phyloP scores from a whole-genome alignment of 1,140 invertebrate genomes.

The Nomia melanderi region DNA sequence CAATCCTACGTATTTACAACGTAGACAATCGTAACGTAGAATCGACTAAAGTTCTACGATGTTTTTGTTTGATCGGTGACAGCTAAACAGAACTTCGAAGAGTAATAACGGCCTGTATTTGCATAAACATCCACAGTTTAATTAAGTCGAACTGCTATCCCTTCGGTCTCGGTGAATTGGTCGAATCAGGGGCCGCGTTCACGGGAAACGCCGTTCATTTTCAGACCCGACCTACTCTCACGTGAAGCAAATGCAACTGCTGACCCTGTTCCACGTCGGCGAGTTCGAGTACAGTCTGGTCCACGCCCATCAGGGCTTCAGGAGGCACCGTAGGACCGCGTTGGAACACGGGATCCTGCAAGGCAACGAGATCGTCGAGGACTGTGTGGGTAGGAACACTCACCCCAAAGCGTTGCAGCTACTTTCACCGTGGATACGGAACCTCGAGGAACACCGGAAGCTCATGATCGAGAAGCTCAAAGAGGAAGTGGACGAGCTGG shows the following conservation, averaged over 20 bases:
- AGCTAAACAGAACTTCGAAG: too few relatives aligned
- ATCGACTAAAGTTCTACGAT: too few relatives aligned
- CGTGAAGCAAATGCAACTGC: conserved; percentile 65
- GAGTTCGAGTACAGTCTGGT: conserved; percentile 71
- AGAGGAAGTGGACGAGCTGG: conserved; percentile 69
- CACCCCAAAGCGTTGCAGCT: conserved; percentile 45
- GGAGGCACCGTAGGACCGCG: conserved; percentile 40
- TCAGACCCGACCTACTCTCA: conserved; percentile 50
- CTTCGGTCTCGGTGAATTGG: too few relatives aligned
- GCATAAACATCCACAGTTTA: too few relatives aligned
- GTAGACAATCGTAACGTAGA: too few relatives aligned
- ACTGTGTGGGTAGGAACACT: conserved; percentile 72
- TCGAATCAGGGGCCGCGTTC: too few relatives aligned
- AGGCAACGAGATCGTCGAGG: conserved; percentile 70
- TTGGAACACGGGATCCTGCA: conserved; percentile 66
- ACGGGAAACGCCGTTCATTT: background rate
- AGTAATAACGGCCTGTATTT: too few relatives aligned
- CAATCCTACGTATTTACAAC: too few relatives aligned
- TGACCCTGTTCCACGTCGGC: conserved; percentile 68
- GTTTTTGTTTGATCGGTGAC: too few relatives aligned
- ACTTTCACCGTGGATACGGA: conserved; percentile 69
- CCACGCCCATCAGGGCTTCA: conserved; percentile 65
- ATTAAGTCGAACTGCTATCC: too few relatives aligned
- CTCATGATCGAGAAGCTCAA: conserved; percentile 58
- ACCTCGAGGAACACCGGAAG: conserved; percentile 54